Percentiles rank a stretch among this genome's conserved stretches.
These are phyloP conservation scores for Psittacula derbiana DNA, from an alignment of 2,797 vertebrate species.

Conservation along the genomic window DNA sequence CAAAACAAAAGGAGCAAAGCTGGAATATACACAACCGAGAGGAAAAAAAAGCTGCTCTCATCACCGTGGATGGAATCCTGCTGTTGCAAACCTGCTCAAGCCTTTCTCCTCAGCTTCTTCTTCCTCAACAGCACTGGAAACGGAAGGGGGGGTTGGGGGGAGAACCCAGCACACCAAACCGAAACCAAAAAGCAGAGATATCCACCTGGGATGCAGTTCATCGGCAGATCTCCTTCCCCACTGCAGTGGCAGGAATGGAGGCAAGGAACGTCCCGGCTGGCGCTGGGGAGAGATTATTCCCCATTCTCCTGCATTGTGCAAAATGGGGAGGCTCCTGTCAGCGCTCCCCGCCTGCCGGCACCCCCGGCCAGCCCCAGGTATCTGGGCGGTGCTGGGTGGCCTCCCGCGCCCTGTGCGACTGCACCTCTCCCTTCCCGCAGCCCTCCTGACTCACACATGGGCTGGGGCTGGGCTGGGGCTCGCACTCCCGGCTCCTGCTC, in stretches of 20 bases:
- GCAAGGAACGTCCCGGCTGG: neutral
- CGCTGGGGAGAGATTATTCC: neutral
- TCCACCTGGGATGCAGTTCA: constrained; percentile 75
- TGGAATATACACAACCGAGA: neutral
- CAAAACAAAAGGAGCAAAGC: neutral
- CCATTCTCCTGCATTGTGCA: neutral
- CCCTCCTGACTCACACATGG: neutral
- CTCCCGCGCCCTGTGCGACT: neutral
- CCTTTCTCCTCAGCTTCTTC: neutral
- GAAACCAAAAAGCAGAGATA: neutral
- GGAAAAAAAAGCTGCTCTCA: neutral
- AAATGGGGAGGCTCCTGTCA: constrained; percentile 28
- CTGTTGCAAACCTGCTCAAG: neutral
- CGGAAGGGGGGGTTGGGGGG: neutral
- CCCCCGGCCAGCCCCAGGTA: neutral
- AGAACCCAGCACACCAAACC: neutral
- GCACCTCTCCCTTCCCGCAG: neutral
- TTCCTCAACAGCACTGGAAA: neutral
- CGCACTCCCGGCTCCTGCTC: neutral
- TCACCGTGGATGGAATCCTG: neutral
- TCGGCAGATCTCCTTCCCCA: constrained; percentile 50
- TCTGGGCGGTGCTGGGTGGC: constrained; percentile 50
- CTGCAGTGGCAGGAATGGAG: neutral
- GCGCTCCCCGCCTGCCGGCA: neutral
- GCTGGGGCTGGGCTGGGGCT: neutral